Evolutionary conservation across 2,797 vertebrate species (phyloP), one percentile per base, ranked within the genome.

Genomic region (Ctenochaetus hawaiiensis): DNA sequence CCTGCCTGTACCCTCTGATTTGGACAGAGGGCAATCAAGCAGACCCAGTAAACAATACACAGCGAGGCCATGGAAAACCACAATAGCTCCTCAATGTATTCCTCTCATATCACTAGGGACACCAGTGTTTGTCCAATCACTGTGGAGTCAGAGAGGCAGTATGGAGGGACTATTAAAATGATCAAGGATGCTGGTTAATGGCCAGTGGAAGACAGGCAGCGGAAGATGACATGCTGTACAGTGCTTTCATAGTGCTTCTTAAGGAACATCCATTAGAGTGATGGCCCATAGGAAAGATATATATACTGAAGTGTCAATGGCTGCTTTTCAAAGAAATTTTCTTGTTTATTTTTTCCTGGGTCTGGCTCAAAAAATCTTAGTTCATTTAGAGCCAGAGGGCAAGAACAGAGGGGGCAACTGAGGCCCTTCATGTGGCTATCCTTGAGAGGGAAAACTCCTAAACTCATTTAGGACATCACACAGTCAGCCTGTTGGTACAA

Each of bases 21-120:
- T 91, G 90, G 90, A 93, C 91, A 90, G 91, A 92, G 89, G 87
- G 90, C 92, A 94, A 94, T 94, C 91, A 92, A 92, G 89, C 92
- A 91, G 86, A 89, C 92, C 92, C 89, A 76, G 89, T 92, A 93
- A 93, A 93, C 92, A 93, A 91, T 87, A 88, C 85, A 89, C 86
- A 86, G 83, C 57, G 77, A 89, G 89, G 78, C 89, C 82, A 77
- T 63, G 66, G 80, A 89, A 92, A 92, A 93, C 88, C 90, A 90
- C 90, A 92, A 87, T 80, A 87, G 86, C 86, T 89, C 90, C 85
- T 93, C 85, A 82, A 83, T 92, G 88, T 86, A 92, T 92, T 92
- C 88, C 66, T 72, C 82, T 81, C 67, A 53, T 83, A 66, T 88
- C 89, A 75, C 91, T 18, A 71, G 91, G 91, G 92, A 93, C 86